A percentile compares a stretch with the other conserved stretches of the same genome.
These are phyloP conservation scores for Sebastes dallii DNA, from an alignment of 2,797 vertebrate species.

Conservation along the genomic window DNA sequence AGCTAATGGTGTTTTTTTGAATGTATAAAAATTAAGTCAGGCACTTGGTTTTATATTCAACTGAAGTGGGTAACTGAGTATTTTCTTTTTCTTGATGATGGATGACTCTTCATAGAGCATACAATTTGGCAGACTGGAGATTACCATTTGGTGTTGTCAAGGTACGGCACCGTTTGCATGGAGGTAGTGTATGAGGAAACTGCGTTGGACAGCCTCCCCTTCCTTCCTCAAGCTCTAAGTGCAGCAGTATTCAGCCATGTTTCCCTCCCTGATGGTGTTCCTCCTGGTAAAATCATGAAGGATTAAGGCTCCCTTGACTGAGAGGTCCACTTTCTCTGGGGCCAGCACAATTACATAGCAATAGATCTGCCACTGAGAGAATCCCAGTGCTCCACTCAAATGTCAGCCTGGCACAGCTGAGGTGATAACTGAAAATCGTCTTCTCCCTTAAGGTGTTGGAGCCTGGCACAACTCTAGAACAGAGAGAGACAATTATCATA, in stretches of 20 bases:
- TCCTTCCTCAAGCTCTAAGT: not conserved
- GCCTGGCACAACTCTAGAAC: not conserved
- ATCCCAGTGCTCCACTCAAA: constrained; percentile 10
- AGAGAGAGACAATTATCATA: constrained; percentile 6
- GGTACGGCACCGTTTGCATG: not conserved
- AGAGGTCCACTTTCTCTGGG: constrained; percentile 6
- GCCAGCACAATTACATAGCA: not conserved
- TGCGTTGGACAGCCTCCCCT: not conserved
- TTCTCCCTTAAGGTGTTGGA: constrained; percentile 13
- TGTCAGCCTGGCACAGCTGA: constrained; percentile 15
- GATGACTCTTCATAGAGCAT: not conserved
- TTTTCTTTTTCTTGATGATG: not conserved
- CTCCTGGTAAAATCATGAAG: constrained; percentile 25
- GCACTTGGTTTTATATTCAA: not conserved
- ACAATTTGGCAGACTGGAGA: not conserved
- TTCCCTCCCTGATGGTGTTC: not conserved
- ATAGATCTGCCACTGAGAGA: constrained; percentile 25
- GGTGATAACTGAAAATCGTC: constrained; percentile 23
- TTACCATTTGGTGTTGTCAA: not conserved
- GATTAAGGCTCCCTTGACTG: constrained; percentile 13
- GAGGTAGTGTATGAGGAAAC: not conserved
- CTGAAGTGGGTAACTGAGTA: not conserved
- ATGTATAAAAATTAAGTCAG: not conserved
- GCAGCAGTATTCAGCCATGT: not conserved
- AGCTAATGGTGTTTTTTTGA: not conserved